A percentile compares a stretch with the other conserved stretches of the same genome.
Conservation (phyloP, 1,140 invertebrate genomes). For the Fopius arisanus region DNA sequence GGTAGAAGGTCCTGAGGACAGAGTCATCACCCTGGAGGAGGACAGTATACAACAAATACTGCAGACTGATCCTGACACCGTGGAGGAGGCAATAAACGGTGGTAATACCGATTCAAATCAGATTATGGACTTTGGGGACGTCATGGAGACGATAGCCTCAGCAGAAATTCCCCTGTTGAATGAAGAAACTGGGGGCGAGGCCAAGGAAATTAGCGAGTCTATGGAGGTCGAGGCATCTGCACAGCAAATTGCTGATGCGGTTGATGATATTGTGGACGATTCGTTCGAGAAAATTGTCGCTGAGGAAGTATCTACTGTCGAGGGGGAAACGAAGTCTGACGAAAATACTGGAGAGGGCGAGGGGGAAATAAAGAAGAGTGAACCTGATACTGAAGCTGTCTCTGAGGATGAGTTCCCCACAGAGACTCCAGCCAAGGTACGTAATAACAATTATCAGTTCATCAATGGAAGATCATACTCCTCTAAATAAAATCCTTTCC, state of each 20-base stretch:
- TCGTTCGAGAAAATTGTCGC: constrained; percentile 14
- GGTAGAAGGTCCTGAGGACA: constrained; percentile 34
- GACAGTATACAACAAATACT: constrained; percentile 30
- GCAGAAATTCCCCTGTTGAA: neutral
- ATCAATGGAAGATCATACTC: too few species aligned
- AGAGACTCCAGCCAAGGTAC: constrained; percentile 60
- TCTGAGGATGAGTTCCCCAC: constrained; percentile 73
- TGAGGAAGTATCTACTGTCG: too few species aligned
- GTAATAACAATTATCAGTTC: neutral
- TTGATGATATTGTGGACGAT: constrained; percentile 14
- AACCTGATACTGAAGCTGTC: constrained; percentile 75
- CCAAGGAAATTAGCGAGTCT: neutral
- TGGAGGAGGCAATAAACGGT: constrained; percentile 27
- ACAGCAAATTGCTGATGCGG: neutral
- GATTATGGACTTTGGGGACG: constrained; percentile 23
- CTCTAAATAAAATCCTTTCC: neutral
- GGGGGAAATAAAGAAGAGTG: constrained; percentile 45
- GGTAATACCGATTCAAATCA: constrained; percentile 18
- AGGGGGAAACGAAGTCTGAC: constrained; percentile 17
- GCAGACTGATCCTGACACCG: constrained; percentile 12
- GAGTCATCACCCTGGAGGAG: constrained; percentile 31
- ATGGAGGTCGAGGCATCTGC: neutral
- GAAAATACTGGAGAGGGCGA: neutral
- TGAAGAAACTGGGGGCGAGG: neutral
- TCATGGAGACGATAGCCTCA: constrained; percentile 24